Base-by-base conservation (phyloP, 2,113 vertebrate species). In the Proteles cristata region DNA sequence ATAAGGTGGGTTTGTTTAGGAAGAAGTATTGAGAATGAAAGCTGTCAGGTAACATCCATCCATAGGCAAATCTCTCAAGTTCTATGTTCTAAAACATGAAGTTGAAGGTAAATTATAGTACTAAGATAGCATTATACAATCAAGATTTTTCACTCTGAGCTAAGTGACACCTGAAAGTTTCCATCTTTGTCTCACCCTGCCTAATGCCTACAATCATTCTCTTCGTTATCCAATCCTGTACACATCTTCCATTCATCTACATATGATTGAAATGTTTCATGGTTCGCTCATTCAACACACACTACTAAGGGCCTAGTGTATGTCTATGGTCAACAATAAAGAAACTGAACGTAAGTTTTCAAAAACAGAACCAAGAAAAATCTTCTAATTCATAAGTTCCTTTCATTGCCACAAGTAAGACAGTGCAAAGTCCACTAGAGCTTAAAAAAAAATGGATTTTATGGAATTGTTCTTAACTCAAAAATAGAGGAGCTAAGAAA, bases 1-100 rank as follows among this genome's bases (percentile, higher is more conserved):
- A 85, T 33, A 76, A 88, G 31, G 73, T 68, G 11, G 65, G 76
- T 96, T 68, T 96, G 53, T 93, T 88, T 69, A 96, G 73, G 76
- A 74, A 95, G 63, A 74, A 96, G 74, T 86, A 65, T 19, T 88
- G 84, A 95, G 81, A 93, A 90, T 83, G 39, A 93, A 97, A 96
- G 58, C 76, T 96, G 43, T 91, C 86, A 96, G 68, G 63, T 92
- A 95, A 90, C 90, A 97, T 80, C 90, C 92, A 95, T 0, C 90
- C 92, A 95, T 0, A 88, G 55, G 61, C 90, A 96, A 96, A 85
- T n/a, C 53, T 58, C 55, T 97, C n/a, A 95, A 86, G 45, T 96
- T 88, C 35, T 58, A 76, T 87, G 50, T 90, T 97, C 43, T 26
- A 91, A 96, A 96, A 91, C 92, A 95, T 69, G 68, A 96, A 82